A percentile compares a stretch with the other conserved stretches of the same genome.
Evolutionary conservation across 2,113 vertebrate genomes (phyloP).

Genomic region (Macheiramphus alcinus): DNA sequence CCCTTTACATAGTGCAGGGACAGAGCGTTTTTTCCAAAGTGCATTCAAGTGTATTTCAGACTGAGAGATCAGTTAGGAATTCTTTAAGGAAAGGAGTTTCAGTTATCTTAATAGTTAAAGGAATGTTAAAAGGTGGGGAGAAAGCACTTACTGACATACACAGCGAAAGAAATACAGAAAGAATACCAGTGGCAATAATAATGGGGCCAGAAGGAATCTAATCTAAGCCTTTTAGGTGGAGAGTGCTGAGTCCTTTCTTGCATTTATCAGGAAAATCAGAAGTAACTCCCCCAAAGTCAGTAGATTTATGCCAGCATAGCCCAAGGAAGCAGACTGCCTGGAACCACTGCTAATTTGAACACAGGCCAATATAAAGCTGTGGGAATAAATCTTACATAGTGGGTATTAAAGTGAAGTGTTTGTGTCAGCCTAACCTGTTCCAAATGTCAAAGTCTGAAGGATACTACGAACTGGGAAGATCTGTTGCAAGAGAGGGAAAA

Average conservation of each 20-base stretch:
- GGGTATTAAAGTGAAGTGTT: conserved; percentile 30
- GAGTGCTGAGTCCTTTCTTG: not conserved
- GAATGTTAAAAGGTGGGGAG: not conserved
- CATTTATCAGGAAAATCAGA: conserved; percentile 54
- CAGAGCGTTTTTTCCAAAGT: not conserved
- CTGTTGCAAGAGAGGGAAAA: not conserved
- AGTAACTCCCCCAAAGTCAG: conserved; percentile 21
- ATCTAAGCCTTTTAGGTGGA: conserved; percentile 28
- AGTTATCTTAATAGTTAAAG: not conserved
- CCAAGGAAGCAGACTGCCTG: conserved; percentile 64
- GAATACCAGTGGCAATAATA: not conserved
- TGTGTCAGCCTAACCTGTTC: conserved; percentile 44
- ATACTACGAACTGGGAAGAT: not conserved
- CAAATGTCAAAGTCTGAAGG: conserved; percentile 7
- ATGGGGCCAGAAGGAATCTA: not conserved
- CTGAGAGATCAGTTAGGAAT: not conserved
- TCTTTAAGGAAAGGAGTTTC: not conserved
- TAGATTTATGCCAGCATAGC: conserved; percentile 49
- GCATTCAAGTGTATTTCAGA: not conserved
- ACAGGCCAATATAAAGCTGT: conserved; percentile 35
- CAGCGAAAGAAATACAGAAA: not conserved
- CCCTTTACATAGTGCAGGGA: not conserved
- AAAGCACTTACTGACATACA: not conserved
- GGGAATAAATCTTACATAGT: conserved; percentile 47
- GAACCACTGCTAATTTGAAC: conserved; percentile 60